These are phyloP conservation scores for Drosophila yooni DNA, from an alignment of 2,888 invertebrate genomes.

Conservation along the genomic window DNA sequence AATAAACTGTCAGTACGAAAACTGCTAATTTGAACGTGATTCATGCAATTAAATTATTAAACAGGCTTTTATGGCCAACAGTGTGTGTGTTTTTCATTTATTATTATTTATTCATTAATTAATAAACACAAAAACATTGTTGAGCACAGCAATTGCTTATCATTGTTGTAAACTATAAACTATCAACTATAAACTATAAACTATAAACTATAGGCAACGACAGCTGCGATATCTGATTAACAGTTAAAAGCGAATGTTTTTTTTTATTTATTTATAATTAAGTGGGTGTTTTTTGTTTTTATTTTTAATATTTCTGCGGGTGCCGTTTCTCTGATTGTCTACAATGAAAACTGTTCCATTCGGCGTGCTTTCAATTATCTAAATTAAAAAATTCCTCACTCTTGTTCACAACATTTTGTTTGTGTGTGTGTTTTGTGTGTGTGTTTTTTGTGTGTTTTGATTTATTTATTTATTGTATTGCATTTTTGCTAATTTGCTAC, in stretches of 20 bases:
- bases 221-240: slow-evolving; percentile 55
- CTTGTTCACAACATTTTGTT: slow-evolving; percentile 56
- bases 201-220: slow-evolving; percentile 24
- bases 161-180: slow-evolving; percentile 21
- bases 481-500: slow-evolving; percentile 66
- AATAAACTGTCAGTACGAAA: slow-evolving; percentile 33
- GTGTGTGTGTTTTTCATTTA: slow-evolving; percentile 35
- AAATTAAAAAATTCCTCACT: slow-evolving; percentile 73
- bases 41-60: slow-evolving; percentile 46
- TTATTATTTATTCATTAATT: slow-evolving; percentile 17
- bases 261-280: slow-evolving; percentile 49
- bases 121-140: slow-evolving; percentile 5
- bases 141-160: slow-evolving; percentile 22
- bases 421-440: background rate
- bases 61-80: slow-evolving; percentile 19
- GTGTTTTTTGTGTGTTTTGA: slow-evolving; percentile 14
- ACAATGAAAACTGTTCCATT: slow-evolving; percentile 46
- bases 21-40: slow-evolving; percentile 35
- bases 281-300: slow-evolving; percentile 18
- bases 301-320: slow-evolving; percentile 1
- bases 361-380: slow-evolving; percentile 69
- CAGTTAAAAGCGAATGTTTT: slow-evolving; percentile 49
- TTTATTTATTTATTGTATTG: slow-evolving; percentile 58
- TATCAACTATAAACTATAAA: slow-evolving; percentile 15
- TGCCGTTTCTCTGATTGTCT: slow-evolving; percentile 24